Percentiles rank a stretch among this genome's conserved stretches.
phyloP scores from a whole-genome alignment of 2,797 vertebrate species.

The Alcedo quadribrachys region DNA sequence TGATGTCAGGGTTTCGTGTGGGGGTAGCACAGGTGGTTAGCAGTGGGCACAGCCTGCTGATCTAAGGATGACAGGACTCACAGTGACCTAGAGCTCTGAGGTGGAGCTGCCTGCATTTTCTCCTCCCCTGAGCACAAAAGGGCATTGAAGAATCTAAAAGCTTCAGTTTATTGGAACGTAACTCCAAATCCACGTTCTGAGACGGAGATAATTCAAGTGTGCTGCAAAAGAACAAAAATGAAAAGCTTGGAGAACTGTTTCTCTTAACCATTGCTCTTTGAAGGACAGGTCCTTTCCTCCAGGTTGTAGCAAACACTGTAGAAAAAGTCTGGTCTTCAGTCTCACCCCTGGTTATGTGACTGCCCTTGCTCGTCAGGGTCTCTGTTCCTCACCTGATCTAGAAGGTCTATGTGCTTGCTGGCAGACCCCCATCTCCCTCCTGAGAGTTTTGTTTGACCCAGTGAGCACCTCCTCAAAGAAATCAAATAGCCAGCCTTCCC shows the following conservation, averaged over 20 bases:
- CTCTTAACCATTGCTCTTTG: neutral
- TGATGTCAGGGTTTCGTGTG: neutral
- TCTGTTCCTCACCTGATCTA: neutral
- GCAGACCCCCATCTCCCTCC: neutral
- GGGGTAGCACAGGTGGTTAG: neutral
- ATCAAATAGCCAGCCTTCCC: neutral
- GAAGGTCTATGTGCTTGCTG: neutral
- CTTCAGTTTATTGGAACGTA: neutral
- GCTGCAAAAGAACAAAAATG: neutral
- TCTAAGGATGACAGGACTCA: neutral
- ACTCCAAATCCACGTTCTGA: neutral
- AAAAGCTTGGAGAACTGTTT: neutral
- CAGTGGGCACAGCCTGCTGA: neutral
- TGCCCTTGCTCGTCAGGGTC: neutral
- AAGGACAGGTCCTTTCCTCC: neutral
- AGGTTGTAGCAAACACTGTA: neutral
- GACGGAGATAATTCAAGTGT: neutral
- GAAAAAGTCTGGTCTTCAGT: neutral
- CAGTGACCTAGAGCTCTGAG: fast-evolving
- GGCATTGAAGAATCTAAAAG: neutral
- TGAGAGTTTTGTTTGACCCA: neutral
- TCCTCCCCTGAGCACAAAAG: neutral
- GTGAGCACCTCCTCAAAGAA: neutral
- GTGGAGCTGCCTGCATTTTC: neutral
- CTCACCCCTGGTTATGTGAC: neutral